phyloP scores from a whole-genome alignment of 2,113 vertebrate species.

The Rhombomys opimus region DNA sequence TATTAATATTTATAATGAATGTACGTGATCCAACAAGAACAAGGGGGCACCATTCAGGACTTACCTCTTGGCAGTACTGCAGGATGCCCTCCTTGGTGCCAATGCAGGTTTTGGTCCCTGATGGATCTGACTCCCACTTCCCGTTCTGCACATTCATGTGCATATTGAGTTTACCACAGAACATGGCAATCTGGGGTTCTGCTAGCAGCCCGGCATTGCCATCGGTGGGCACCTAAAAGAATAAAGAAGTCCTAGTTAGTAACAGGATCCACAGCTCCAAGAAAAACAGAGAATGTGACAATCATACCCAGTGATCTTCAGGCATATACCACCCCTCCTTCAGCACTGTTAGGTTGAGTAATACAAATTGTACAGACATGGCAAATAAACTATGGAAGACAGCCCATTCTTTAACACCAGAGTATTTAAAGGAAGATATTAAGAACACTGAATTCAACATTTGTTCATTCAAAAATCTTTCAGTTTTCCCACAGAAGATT shows the following conservation, averaged over 20 bases:
- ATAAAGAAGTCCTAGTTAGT: conserved; percentile 6
- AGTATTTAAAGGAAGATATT: neutral
- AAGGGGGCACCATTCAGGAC: accelerated
- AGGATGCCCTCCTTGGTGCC: conserved; percentile 97
- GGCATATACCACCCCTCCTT: neutral
- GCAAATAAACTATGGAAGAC: neutral
- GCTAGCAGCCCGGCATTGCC: conserved; percentile 94
- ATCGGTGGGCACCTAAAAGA: conserved; percentile 93
- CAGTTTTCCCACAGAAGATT: neutral
- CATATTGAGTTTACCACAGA: conserved; percentile 98
- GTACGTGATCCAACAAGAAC: accelerated
- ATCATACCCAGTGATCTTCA: neutral
- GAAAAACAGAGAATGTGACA: accelerated
- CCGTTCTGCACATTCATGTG: conserved; percentile 98
- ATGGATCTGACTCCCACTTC: conserved; percentile 96
- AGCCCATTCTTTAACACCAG: neutral
- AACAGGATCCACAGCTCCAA: neutral
- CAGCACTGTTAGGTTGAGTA: neutral
- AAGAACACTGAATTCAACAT: conserved; percentile 5
- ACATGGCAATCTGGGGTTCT: conserved; percentile 98
- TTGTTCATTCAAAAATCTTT: neutral
- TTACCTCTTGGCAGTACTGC: conserved; percentile 98
- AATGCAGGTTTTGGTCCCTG: conserved; percentile 94
- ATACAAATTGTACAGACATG: neutral
- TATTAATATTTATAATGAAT: neutral